Percentiles rank a stretch among this genome's conserved stretches.
Evolutionary conservation across 1,140 invertebrate genomes (phyloP).

Genomic region (Drosophila miranda): DNA sequence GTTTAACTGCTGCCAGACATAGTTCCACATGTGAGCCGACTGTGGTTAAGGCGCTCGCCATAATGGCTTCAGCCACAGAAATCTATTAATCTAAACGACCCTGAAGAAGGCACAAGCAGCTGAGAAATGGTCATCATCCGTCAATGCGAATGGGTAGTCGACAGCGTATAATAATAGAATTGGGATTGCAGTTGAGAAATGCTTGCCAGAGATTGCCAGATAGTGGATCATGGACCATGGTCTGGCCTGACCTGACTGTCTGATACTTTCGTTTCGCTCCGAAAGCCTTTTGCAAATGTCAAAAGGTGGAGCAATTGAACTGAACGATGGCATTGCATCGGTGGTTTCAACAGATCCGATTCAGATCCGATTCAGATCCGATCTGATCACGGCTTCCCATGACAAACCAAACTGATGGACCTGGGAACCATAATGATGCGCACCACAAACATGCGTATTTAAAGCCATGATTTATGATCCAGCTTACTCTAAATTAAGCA

Average conservation of each 20-base stretch:
- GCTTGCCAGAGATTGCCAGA: slow-evolving; percentile 44
- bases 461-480: slow-evolving; percentile 39
- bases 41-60: slow-evolving; percentile 40
- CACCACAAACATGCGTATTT: slow-evolving; percentile 45
- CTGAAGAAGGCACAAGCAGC: slow-evolving; percentile 46
- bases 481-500: slow-evolving; percentile 1
- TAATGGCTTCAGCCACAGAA: slow-evolving; percentile 69
- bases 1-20: slow-evolving; percentile 45
- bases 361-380: slow-evolving; percentile 10
- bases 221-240: slow-evolving; percentile 1
- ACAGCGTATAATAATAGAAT: slow-evolving; percentile 67
- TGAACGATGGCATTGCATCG: slow-evolving; percentile 24
- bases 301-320: slow-evolving; percentile 56
- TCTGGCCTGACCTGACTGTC: slow-evolving; percentile 1
- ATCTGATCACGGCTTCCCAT: slow-evolving; percentile 34
- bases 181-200: slow-evolving; percentile 70
- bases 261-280: slow-evolving; percentile 55
- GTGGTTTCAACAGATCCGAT: neutral
- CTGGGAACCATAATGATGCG: slow-evolving; percentile 49
- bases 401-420: slow-evolving; percentile 35
- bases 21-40: slow-evolving; percentile 44
- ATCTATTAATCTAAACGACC: slow-evolving; percentile 72
- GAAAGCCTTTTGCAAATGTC: slow-evolving; percentile 51
- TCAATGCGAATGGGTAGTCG: slow-evolving; percentile 33
- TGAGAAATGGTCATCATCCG: slow-evolving; percentile 47